Evolutionary conservation across 1,140 invertebrate genomes (phyloP).

Genomic region (Apis laboriosa): DNA sequence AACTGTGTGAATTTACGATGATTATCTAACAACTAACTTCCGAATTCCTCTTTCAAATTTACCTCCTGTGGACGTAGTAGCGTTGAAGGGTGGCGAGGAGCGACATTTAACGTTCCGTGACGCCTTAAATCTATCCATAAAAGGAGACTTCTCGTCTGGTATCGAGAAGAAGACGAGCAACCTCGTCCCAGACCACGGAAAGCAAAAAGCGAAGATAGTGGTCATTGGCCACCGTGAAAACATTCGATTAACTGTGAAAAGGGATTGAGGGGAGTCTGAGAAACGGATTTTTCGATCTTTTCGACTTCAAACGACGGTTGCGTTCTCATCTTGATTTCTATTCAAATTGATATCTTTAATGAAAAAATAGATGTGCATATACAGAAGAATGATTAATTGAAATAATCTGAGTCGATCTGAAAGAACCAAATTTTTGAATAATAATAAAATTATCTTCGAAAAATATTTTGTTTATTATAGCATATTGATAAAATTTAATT

Average conservation of each 20-base stretch:
- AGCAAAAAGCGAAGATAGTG: not conserved
- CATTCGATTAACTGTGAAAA: conserved; percentile 59
- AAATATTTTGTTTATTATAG: no score
- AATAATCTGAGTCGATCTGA: no score
- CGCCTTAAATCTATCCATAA: conserved; percentile 62
- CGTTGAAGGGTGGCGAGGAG: conserved; percentile 26
- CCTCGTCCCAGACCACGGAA: not conserved
- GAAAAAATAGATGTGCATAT: conserved; percentile 14
- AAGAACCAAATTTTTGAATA: no score
- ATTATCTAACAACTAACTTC: conserved; percentile 35
- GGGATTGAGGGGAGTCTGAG: conserved; percentile 28
- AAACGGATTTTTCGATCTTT: not conserved
- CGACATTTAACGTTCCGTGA: conserved; percentile 60
- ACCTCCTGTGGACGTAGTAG: conserved; percentile 15
- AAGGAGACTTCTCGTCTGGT: conserved; percentile 37
- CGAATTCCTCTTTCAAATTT: conserved; percentile 33
- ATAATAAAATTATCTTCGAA: no score
- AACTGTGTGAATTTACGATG: conserved; percentile 32
- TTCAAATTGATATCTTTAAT: no score
- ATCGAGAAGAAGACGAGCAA: conserved; percentile 27
- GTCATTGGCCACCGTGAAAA: conserved; percentile 60
- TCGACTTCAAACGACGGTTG: conserved; percentile 35
- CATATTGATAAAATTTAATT: no score
- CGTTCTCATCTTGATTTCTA: not conserved
- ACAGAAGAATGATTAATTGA: not conserved